Base-by-base conservation (phyloP, 2,888 invertebrate species). In the Drosophila quinaria region DNA sequence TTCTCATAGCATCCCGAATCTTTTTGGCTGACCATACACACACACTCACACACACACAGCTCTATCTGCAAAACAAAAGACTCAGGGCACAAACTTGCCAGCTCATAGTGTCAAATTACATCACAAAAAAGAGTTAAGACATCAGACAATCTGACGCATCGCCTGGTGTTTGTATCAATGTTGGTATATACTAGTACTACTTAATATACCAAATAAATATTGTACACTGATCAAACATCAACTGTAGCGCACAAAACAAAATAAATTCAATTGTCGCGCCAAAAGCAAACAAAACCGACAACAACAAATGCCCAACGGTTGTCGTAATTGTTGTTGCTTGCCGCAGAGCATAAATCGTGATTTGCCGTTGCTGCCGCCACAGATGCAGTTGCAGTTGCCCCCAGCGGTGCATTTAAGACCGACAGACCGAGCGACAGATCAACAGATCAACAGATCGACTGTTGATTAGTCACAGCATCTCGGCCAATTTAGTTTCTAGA, bases 401-500 rank as follows among this genome's bases (percentile, higher is more conserved):
- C 70, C 50, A 50, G 44, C 63, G 79, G 60, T 49, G 74, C 61
- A 74, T 64, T 74, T 58, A 54, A 41, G 25, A 33, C 19, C 54
- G 19, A 50, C 33, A 52, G 52, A 31, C 64, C 13, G 70, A 70
- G 55, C 52, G 42, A 61, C 74, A 71, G 75, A 67, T 72, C 67
- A 49, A 67, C 73, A 55, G 64, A 65, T 61, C 76, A 73, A 73
- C 69, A 51, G 64, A 65, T 61, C 76, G 78, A 73, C 69, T 49
- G 51, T 80, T 72, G 80, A 79, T 79, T 79, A 79, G 77, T 79
- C 78, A 80, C 77, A 72, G 49, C 54, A 62, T 46, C 44, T 54
- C 31, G 22, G 73, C 54, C 77, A 77, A 72, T 80, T 78, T 76
- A 51, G 72, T 64, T 79, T 78, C 80, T 78, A 75, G 78, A 79